Evolutionary conservation across 2,113 vertebrate genomes (phyloP), one percentile per base, ranked within the genome.

Genomic region (Gasterosteus nipponicus): DNA sequence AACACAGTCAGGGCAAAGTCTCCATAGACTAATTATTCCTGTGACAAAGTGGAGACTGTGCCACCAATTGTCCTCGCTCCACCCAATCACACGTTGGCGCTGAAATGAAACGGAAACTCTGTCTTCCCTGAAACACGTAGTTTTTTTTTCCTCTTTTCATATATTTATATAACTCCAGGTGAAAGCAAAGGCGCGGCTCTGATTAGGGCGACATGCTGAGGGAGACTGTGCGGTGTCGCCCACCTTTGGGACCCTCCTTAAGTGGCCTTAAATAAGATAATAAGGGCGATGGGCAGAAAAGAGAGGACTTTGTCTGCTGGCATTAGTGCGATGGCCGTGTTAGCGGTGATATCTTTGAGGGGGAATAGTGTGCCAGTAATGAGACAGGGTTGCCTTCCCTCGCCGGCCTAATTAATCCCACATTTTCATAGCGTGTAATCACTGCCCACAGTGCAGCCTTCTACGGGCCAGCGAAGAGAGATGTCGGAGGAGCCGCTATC

Each of bases 321-420:
- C 94, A 94, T 95, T 95, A 95, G 94, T 89, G 87, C 92, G 86
- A 91, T 89, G 93, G 93, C 91, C 80, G 73, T 91, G 93, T 94
- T 93, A 94, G 93, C 91, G 93, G 94, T 94, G 94, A 94, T 93
- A 92, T 96, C 95, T 96, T 94, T 94, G 92, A 94, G 93, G 93
- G 90, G 90, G 93, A 89, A 89, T 87, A 89, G 88, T 92, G 94
- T 93, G 94, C 93, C 93, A 93, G 94, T 95, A 95, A 95, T 95
- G 95, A 96, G 95, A 95, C 94, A 94, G 93, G 93, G 93, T 95
- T 93, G 94, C 95, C 95, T 95, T 95, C 92, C 92, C 93, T 95
- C 89, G 93, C 94, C 89, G 92, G 88, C 95, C 96, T 97, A 96
- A 97, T 97, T 96, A 96, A 97, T 96, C 94, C 95, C 95, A 94